Evolutionary conservation across 2,797 vertebrate genomes (phyloP).

Genomic region (Hyperoplus lanceolatus): DNA sequence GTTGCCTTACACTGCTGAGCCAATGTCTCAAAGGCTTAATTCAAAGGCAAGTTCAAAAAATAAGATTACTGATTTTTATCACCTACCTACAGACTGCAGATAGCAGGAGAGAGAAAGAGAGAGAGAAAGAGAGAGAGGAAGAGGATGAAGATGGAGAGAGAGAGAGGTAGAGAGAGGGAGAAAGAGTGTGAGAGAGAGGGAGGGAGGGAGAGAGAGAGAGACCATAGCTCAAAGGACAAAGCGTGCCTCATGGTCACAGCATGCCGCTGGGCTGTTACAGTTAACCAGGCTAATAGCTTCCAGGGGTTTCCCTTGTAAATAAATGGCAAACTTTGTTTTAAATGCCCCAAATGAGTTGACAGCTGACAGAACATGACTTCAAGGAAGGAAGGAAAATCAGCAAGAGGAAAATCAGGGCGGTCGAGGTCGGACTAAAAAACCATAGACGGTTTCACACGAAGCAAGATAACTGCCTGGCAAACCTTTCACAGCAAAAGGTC

Average conservation of each 20-base stretch:
- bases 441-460: conserved; percentile 12
- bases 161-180: conserved; percentile 22
- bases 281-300: conserved; percentile 54
- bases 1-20: conserved; percentile 81
- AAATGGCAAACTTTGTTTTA: conserved; percentile 76
- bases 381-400: conserved; percentile 45
- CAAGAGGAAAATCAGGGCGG: conserved; percentile 45
- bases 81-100: conserved; percentile 76
- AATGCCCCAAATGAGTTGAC: conserved; percentile 78
- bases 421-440: conserved; percentile 39
- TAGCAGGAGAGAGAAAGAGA: conserved; percentile 40
- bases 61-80: conserved; percentile 87
- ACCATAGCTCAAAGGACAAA: conserved; percentile 67
- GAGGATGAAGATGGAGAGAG: conserved; percentile 35
- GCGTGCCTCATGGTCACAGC: conserved; percentile 56
- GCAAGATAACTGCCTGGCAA: background rate
- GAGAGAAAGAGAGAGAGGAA: conserved; percentile 32
- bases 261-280: conserved; percentile 56
- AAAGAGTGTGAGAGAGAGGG: conserved; percentile 20
- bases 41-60: conserved; percentile 84
- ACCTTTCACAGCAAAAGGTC: background rate
- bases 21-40: conserved; percentile 86
- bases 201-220: conserved; percentile 34
- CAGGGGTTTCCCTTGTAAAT: conserved; percentile 71
- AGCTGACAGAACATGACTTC: conserved; percentile 69